Percentiles rank a stretch among this genome's conserved stretches.
phyloP scores from a whole-genome alignment of 2,113 vertebrate species.

The Bostrychus sinensis region DNA sequence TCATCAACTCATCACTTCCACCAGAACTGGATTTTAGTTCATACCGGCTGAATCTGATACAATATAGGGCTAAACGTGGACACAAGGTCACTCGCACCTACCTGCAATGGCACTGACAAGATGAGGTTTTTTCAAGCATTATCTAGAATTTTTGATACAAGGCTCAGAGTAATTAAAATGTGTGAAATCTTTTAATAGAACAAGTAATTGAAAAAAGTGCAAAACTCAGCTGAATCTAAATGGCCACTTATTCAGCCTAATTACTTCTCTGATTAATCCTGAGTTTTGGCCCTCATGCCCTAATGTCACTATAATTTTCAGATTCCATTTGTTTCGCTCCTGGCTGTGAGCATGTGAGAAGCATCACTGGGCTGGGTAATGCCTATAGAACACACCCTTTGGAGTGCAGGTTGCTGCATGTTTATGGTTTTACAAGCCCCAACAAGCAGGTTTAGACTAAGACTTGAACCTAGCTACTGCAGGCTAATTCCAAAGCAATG shows the following conservation, averaged over 20 bases:
- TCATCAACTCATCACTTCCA: not conserved
- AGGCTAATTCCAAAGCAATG: not conserved
- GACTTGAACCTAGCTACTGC: conserved; percentile 11
- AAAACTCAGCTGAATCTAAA: not conserved
- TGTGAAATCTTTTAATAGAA: not conserved
- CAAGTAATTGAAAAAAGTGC: not conserved
- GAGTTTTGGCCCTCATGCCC: not conserved
- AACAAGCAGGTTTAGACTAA: conserved; percentile 39
- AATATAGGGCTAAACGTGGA: not conserved
- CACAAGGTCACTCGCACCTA: not conserved
- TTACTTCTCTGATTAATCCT: not conserved
- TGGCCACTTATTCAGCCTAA: not conserved
- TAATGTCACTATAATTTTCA: not conserved
- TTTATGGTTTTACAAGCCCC: conserved; percentile 40
- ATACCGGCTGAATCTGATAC: not conserved
- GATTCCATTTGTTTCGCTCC: not conserved
- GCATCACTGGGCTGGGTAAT: conserved; percentile 20
- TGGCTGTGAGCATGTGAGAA: not conserved
- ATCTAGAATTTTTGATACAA: not conserved
- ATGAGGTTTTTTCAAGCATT: not conserved
- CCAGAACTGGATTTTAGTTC: not conserved
- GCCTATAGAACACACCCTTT: conserved; percentile 45
- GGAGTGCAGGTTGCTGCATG: conserved; percentile 51
- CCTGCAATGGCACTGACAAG: not conserved
- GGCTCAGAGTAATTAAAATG: not conserved